These are phyloP conservation scores for Xyrauchen texanus DNA, from an alignment of 2,113 vertebrate genomes.

Conservation along the genomic window DNA sequence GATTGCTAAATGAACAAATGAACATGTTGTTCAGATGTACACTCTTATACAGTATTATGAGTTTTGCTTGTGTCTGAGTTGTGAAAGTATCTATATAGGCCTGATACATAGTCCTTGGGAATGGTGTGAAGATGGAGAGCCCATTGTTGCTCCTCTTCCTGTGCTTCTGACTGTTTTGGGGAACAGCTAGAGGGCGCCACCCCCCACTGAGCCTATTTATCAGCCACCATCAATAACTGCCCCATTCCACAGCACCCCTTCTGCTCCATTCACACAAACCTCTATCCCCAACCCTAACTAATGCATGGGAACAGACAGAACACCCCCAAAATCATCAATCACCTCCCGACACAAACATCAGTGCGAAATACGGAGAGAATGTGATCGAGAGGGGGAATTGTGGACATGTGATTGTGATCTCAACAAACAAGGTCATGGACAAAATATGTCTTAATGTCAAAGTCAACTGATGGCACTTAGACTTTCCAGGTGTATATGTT, in stretches of 20 bases:
- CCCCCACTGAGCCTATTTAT: constrained; percentile 73
- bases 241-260: constrained; percentile 46
- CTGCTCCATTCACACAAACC: constrained; percentile 56
- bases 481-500: constrained; percentile 23
- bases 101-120: constrained; percentile 46
- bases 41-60: not conserved
- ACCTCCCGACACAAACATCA: constrained; percentile 51
- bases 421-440: not conserved
- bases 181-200: constrained; percentile 74
- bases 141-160: constrained; percentile 22
- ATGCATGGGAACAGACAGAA: constrained; percentile 70
- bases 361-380: constrained; percentile 1
- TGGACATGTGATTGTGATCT: constrained; percentile 1
- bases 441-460: not conserved
- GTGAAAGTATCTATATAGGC: constrained; percentile 47
- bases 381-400: constrained; percentile 48
- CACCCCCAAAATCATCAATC: constrained; percentile 72
- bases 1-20: not conserved
- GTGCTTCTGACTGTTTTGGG: constrained; percentile 41
- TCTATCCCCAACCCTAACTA: constrained; percentile 67
- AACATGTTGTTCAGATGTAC: not conserved
- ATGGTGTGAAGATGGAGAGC: constrained; percentile 49
- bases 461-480: constrained; percentile 7
- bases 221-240: constrained; percentile 71
- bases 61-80: constrained; percentile 51